Evolutionary conservation across 2,888 invertebrate genomes (phyloP).

Genomic region (Drosophila demipolita): DNA sequence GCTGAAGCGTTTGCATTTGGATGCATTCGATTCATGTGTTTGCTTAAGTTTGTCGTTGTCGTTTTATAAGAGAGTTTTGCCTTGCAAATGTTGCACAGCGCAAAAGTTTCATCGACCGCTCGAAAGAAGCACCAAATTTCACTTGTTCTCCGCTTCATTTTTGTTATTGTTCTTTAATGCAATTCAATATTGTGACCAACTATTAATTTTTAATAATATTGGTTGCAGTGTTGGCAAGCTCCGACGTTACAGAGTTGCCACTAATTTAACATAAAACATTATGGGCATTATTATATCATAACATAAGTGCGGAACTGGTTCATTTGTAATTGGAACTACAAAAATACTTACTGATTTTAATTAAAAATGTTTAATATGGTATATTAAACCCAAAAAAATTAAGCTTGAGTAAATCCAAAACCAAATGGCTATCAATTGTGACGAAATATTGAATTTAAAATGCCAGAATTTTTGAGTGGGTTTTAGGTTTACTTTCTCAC

Average conservation of each 20-base stretch:
- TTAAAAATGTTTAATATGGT: not conserved
- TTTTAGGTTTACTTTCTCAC: not conserved
- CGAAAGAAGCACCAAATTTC: conserved; percentile 69
- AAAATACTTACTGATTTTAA: not conserved
- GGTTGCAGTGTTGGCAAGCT: conserved; percentile 32
- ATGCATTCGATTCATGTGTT: conserved; percentile 69
- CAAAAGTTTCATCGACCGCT: conserved; percentile 66
- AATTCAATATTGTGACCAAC: conserved; percentile 33
- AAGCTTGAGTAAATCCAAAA: too few relatives aligned
- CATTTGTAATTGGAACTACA: not conserved
- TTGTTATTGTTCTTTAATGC: conserved; percentile 31
- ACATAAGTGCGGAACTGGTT: not conserved
- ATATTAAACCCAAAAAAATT: too few relatives aligned
- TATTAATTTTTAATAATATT: conserved; percentile 27
- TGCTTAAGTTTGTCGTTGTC: conserved; percentile 67
- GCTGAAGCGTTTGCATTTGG: conserved; percentile 43
- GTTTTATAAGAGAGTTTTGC: conserved; percentile 69
- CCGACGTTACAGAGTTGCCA: conserved; percentile 5
- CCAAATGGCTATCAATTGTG: too few relatives aligned
- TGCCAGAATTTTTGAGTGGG: not conserved
- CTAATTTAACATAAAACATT: not conserved
- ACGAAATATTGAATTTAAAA: not conserved
- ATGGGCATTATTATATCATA: conserved; percentile 1
- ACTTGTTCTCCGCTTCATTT: conserved; percentile 66
- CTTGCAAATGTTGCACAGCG: conserved; percentile 67